Base-by-base conservation (phyloP, 1,140 invertebrate species). In the Penaeus japonicus region DNA sequence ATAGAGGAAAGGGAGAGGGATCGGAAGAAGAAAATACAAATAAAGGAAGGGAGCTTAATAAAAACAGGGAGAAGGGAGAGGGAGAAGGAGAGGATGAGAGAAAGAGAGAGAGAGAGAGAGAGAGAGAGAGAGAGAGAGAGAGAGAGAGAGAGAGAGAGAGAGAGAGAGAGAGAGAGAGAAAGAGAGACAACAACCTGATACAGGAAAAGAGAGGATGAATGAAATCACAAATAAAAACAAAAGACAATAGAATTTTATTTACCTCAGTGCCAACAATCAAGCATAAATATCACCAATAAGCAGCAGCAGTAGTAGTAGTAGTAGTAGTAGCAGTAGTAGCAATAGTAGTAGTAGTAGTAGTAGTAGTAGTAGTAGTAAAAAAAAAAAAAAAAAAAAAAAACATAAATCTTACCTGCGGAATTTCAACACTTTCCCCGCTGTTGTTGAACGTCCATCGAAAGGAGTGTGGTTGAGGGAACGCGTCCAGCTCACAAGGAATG, bases 371-470 rank as follows among this genome's bases (percentile, higher is more conserved):
- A n/a, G n/a, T n/a, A n/a, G n/a, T n/a, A n/a, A n/a, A n/a, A n/a
- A n/a, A n/a, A n/a, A n/a, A n/a, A n/a, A n/a, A 39, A 39, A 4
- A 39, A 39, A 39, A 7, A 4, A 39, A 4, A 4, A 39, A 39
- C 39, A 39, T 7, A 4, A 39, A 39, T 27, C 84, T 80, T 24
- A 81, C 78, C 39, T 30, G 22, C 5, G 78, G 78, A 22, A 87
- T 81, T 0, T 87, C 85, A 24, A 82, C 79, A 27, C 85, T 87
- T 47, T 87, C 85, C 12, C 85, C 90, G 54, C 87, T 90, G 84
- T 88, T 88, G 84, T 91, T 91, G 77, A 91, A 91, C 27, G 89
- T 84, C 89, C 89, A 91, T 39, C 89, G 80, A 86, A 91, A 91
- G 77, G 78, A 55, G 24, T 54, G 55, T 4, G 90, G 89, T 20